Evolutionary conservation across 2,888 invertebrate species (phyloP), one percentile per base, ranked within the genome.

Genomic region (Thymelicus sylvestris): DNA sequence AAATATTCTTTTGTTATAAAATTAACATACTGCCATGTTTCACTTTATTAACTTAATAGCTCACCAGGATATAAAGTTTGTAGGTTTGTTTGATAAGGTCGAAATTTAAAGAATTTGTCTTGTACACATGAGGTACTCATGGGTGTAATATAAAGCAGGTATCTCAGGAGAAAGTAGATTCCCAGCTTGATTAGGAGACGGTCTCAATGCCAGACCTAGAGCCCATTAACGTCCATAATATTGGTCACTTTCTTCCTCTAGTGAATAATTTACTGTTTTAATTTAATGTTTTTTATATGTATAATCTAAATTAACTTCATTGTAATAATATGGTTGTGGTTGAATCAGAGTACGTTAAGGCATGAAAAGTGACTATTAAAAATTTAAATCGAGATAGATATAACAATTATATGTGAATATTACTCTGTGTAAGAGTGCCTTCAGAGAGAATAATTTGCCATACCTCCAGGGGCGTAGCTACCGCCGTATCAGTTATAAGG

Each of bases 321-420:
- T 52, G 19, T 48, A 52, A 15, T 50, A 52, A 19, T 52, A 52
- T 52, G 52, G 52, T 52, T 52, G 52, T 52, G 52, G 52, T 19
- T 52, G 52, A 6, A 19, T 52, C n/a, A 19, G 19, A 52, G 19
- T 6, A 19, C 3, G 52, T 19, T 6, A 50, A 7, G 50, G 1
- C 5, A 50, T 50, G 15, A 50, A 47, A 10, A 12, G 12, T 47
- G 47, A 13, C 50, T 50, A 19, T 0, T 52, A 52, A 5, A 52
- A 52, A 52, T 19, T 52, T 52, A 19, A 52, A 19, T 52, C 52
- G 52, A 52, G 52, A 7, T 52, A 52, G 13, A 44, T 44, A 44
- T 44, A 12, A 44, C 44, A 12, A 12, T 12, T 44, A 44, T 12
- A 44, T 44, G 3, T 44, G 44, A 44, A 10, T 12, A 12, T 44